Evolutionary conservation across 2,113 vertebrate genomes (phyloP).

Genomic region (Accipiter virgatus): DNA sequence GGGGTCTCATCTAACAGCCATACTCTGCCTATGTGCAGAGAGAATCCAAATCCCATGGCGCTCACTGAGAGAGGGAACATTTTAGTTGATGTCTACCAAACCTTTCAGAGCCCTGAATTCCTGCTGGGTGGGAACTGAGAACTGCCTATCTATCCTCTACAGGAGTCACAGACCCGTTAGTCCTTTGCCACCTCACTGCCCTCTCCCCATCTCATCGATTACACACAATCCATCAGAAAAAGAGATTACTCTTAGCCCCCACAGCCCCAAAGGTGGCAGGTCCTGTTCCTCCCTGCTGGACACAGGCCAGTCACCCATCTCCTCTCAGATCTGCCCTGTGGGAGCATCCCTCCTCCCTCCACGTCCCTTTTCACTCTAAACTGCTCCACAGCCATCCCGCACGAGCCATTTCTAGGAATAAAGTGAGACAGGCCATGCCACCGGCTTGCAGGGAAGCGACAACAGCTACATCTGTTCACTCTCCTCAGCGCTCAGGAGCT

Average conservation of each 20-base stretch:
- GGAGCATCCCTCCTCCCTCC: not conserved
- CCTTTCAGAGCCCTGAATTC: not conserved
- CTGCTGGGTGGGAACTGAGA: not conserved
- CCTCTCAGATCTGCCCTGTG: accelerated
- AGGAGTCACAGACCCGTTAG: not conserved
- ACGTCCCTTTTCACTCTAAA: not conserved
- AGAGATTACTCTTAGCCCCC: not conserved
- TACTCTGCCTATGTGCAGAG: not conserved
- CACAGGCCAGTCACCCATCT: not conserved
- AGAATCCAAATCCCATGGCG: not conserved
- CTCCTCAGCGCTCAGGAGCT: not conserved
- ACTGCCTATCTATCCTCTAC: not conserved
- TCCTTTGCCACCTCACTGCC: not conserved
- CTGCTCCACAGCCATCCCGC: accelerated
- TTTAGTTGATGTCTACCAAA: not conserved
- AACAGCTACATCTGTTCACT: constrained; percentile 21
- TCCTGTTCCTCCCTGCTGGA: not conserved
- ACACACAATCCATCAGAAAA: not conserved
- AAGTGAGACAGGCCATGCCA: not conserved
- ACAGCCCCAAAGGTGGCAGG: not conserved
- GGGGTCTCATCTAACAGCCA: not conserved
- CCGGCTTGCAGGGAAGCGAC: not conserved
- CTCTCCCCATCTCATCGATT: accelerated
- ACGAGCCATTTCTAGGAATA: not conserved
- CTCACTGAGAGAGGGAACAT: not conserved